A percentile compares a stretch with the other conserved stretches of the same genome.
These are phyloP conservation scores for human (Homo sapiens) DNA, from an alignment of 2,113 vertebrate species.

Conservation along the genomic window DNA sequence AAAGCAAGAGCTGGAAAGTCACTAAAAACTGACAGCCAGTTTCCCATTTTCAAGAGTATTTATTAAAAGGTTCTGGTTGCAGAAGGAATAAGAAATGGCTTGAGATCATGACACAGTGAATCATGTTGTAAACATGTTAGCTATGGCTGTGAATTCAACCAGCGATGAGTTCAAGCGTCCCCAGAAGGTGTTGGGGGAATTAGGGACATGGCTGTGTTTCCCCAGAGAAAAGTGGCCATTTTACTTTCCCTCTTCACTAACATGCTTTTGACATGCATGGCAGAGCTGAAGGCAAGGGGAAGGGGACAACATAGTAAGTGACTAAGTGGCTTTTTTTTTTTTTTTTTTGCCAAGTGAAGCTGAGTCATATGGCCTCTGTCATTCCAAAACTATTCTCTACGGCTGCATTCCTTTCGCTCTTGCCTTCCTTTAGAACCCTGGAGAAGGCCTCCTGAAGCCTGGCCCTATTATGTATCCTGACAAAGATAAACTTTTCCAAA, in stretches of 20 bases:
- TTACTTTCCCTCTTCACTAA: not conserved
- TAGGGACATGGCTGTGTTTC: accelerated
- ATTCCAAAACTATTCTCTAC: not conserved
- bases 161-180: not conserved
- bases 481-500: not conserved
- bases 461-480: not conserved
- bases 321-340: not conserved
- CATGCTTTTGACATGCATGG: not conserved
- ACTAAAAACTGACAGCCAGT: not conserved
- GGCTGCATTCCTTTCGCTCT: accelerated
- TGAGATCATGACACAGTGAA: not conserved
- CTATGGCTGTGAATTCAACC: too few relatives aligned
- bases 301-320: not conserved
- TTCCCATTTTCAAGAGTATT: constrained; percentile 10
- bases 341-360: not conserved
- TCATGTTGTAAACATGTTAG: too few relatives aligned
- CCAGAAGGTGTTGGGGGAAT: not conserved
- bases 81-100: not conserved
- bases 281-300: not conserved
- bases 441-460: not conserved
- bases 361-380: not conserved
- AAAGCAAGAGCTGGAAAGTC: not conserved
- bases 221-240: not conserved
- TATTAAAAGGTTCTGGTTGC: not conserved
- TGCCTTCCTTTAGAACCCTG: not conserved